These are phyloP conservation scores for Uloborus plumipes DNA, from an alignment of 2,888 invertebrate genomes.

Conservation along the genomic window DNA sequence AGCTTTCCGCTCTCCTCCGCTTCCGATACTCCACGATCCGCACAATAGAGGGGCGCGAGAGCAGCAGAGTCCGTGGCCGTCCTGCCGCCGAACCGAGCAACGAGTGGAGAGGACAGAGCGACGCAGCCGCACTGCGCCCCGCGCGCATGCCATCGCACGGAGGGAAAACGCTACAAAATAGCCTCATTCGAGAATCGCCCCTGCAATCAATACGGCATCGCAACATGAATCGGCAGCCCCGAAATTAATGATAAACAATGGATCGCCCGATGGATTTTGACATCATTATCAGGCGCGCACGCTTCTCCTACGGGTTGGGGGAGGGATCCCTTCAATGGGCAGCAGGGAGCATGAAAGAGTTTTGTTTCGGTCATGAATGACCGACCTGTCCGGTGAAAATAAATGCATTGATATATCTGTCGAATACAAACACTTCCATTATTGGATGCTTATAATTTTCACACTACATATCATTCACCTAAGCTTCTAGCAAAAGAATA, in stretches of 20 bases:
- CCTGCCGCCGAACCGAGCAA: conserved; percentile 18
- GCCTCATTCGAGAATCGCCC: background rate
- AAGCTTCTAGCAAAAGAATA: too few relatives aligned
- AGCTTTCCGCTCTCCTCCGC: conserved; percentile 6
- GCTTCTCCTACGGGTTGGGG: too few relatives aligned
- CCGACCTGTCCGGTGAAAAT: too few relatives aligned
- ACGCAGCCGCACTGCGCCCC: conserved; percentile 20
- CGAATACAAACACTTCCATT: too few relatives aligned
- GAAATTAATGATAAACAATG: conserved; percentile 30
- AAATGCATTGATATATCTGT: too few relatives aligned
- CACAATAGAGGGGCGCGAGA: background rate
- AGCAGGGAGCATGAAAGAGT: too few relatives aligned
- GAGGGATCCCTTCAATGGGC: too few relatives aligned
- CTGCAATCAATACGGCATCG: conserved; percentile 51
- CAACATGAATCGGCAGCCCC: conserved; percentile 49
- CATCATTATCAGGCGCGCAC: conserved; percentile 14
- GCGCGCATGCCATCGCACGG: background rate
- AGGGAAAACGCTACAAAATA: conserved; percentile 7
- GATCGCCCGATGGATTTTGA: conserved; percentile 29
- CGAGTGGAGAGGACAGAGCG: background rate
- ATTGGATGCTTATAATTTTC: too few relatives aligned
- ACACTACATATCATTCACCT: too few relatives aligned
- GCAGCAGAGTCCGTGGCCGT: conserved; percentile 8
- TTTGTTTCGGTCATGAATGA: too few relatives aligned
- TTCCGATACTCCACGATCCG: background rate